Conservation (phyloP, 53 echinoderm and acorn worm species). For the Echinarachnius parma region DNA sequence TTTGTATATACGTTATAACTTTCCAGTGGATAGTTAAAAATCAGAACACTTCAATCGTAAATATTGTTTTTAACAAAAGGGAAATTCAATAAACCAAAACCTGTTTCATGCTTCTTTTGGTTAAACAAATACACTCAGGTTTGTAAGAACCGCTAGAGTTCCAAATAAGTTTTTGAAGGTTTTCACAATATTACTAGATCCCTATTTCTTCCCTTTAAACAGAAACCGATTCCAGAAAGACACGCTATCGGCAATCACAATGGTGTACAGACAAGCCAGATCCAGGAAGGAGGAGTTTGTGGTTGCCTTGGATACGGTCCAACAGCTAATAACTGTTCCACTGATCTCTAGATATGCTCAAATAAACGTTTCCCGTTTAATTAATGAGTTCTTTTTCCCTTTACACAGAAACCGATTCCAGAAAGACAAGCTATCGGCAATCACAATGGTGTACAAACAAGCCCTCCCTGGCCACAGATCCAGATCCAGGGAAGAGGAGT, state of each 20-base stretch:
- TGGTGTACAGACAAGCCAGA: slow-evolving; percentile 82
- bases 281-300: slow-evolving; percentile 79
- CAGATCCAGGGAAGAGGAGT: slow-evolving; percentile 73
- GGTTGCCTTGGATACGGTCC: slow-evolving; percentile 58
- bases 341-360: not conserved
- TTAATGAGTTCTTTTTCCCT: not conserved
- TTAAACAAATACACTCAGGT: too few relatives aligned
- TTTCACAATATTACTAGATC: too few relatives aligned
- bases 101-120: too few relatives aligned
- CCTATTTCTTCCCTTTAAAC: too few relatives aligned
- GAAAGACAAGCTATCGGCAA: slow-evolving; percentile 78
- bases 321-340: slow-evolving; percentile 11
- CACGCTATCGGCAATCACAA: slow-evolving; percentile 83
- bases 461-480: slow-evolving; percentile 90
- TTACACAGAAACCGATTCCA: slow-evolving; percentile 60
- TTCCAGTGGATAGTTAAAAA: too few relatives aligned
- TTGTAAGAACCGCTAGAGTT: too few relatives aligned
- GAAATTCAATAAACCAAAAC: too few relatives aligned
- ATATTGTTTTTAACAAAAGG: too few relatives aligned
- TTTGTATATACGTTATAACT: too few relatives aligned
- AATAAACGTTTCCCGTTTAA: not conserved
- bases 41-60: too few relatives aligned
- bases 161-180: too few relatives aligned
- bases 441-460: slow-evolving; percentile 85
- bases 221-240: slow-evolving; percentile 74